These are phyloP conservation scores for Bubalus kerabau DNA, from an alignment of 2,113 vertebrate species.

Conservation along the genomic window DNA sequence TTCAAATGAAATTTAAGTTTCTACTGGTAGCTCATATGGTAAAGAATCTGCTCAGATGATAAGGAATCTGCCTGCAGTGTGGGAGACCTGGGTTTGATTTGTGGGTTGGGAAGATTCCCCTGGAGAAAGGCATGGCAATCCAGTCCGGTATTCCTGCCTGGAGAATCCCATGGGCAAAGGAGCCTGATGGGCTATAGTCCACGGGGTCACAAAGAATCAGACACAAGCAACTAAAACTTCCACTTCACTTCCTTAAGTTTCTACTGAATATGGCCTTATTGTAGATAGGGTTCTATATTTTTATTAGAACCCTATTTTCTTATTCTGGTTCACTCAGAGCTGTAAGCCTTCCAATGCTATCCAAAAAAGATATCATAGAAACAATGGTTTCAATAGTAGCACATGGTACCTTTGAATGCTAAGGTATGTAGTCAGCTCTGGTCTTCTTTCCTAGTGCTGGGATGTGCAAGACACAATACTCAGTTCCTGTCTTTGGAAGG, in stretches of 20 bases:
- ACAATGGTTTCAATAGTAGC: background rate
- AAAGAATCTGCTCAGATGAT: background rate
- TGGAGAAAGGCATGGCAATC: background rate
- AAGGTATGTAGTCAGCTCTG: background rate
- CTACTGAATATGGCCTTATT: background rate
- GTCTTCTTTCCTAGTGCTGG: background rate
- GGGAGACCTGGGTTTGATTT: background rate
- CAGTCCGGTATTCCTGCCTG: background rate
- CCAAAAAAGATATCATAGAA: background rate
- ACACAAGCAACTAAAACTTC: background rate
- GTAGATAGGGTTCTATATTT: background rate
- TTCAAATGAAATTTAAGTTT: background rate
- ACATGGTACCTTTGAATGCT: background rate
- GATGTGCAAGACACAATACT: background rate
- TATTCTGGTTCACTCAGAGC: background rate
- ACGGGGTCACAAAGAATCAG: background rate
- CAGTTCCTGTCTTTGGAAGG: background rate
- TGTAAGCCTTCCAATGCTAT: background rate
- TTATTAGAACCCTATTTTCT: background rate
- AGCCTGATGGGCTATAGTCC: background rate
- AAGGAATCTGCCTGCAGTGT: background rate
- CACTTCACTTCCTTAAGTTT: background rate
- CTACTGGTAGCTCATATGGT: background rate
- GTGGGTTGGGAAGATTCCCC: background rate
- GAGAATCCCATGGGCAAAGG: background rate